Percentiles rank a stretch among this genome's conserved stretches.
These are phyloP conservation scores for Cryptocephalus primarius DNA, from an alignment of 2,888 invertebrate species.

Conservation along the genomic window DNA sequence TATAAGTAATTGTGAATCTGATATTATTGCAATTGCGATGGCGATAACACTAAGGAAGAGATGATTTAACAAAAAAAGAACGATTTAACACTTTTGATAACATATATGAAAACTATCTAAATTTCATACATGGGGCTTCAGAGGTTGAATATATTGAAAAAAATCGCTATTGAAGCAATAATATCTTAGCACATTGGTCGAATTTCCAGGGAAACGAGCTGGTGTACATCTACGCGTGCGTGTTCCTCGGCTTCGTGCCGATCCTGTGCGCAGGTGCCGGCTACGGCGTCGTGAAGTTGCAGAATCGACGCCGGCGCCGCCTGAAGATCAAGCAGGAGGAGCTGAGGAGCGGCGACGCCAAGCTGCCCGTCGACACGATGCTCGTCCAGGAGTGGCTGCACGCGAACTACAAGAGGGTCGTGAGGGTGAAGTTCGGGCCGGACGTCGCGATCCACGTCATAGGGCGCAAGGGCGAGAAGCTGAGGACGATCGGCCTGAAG, in stretches of 20 bases:
- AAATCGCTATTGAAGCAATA: too few species aligned
- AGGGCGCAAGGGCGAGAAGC: slow-evolving; percentile 83
- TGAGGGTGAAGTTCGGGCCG: slow-evolving; percentile 83
- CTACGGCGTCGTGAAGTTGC: slow-evolving; percentile 84
- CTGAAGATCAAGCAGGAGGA: slow-evolving; percentile 77
- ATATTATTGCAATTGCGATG: too few species aligned
- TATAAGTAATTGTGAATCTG: too few species aligned
- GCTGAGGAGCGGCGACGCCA: slow-evolving; percentile 37
- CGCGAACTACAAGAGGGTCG: slow-evolving; percentile 78
- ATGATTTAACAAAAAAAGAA: too few species aligned
- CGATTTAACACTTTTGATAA: too few species aligned
- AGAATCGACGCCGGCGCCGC: slow-evolving; percentile 71
- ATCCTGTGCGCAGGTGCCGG: slow-evolving; percentile 85
- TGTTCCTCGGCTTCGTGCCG: slow-evolving; percentile 85
- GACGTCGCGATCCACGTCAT: slow-evolving; percentile 78
- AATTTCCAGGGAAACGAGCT: slow-evolving; percentile 78
- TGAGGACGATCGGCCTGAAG: slow-evolving; percentile 70
- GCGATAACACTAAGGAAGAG: too few species aligned
- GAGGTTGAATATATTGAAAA: too few species aligned
- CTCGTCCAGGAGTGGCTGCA: slow-evolving; percentile 90
- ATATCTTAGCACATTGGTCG: too few species aligned
- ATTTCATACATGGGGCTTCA: too few species aligned
- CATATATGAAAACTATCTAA: too few species aligned
- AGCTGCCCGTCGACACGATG: slow-evolving; percentile 81
- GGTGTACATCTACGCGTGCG: slow-evolving; percentile 92